Percentiles rank a stretch among this genome's conserved stretches.
Conservation (phyloP, 2,113 vertebrate genomes). For the Apeltes quadracus region DNA sequence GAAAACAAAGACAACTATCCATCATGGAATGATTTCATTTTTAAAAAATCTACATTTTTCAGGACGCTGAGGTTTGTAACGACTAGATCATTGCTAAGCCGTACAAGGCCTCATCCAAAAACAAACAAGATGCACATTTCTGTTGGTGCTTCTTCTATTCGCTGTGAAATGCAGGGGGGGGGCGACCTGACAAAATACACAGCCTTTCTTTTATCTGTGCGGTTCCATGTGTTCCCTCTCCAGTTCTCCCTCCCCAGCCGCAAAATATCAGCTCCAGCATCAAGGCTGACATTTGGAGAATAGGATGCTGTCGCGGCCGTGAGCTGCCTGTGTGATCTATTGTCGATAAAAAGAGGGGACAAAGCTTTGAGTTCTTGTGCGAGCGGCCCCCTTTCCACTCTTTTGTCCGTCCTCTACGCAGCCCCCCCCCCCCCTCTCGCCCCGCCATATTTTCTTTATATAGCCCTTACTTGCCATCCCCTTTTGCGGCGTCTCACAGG, state of each 20-base stretch:
- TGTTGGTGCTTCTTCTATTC: constrained; percentile 47
- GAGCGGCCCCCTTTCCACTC: constrained; percentile 18
- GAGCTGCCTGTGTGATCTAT: constrained; percentile 66
- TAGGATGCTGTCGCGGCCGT: constrained; percentile 55
- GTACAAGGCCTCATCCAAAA: not conserved
- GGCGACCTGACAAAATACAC: constrained; percentile 35
- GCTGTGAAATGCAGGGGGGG: constrained; percentile 23
- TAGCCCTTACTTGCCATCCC: constrained; percentile 22
- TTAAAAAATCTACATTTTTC: too few species aligned
- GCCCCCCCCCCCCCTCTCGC: too few species aligned
- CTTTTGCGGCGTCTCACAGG: constrained; percentile 13
- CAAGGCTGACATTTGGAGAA: constrained; percentile 80
- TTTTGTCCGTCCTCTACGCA: constrained; percentile 27
- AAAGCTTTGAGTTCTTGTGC: constrained; percentile 45
- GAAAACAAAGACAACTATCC: not conserved
- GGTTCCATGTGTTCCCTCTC: constrained; percentile 50
- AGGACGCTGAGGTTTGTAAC: not conserved
- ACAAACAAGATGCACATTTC: not conserved
- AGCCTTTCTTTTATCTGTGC: constrained; percentile 55
- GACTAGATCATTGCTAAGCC: not conserved
- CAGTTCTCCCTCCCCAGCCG: constrained; percentile 12
- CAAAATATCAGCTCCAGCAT: constrained; percentile 71
- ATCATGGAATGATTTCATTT: too few species aligned
- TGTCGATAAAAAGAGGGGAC: constrained; percentile 65
- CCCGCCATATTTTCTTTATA: not conserved